Conservation (phyloP, 2,888 invertebrate genomes). For the Dioctria rufipes region DNA sequence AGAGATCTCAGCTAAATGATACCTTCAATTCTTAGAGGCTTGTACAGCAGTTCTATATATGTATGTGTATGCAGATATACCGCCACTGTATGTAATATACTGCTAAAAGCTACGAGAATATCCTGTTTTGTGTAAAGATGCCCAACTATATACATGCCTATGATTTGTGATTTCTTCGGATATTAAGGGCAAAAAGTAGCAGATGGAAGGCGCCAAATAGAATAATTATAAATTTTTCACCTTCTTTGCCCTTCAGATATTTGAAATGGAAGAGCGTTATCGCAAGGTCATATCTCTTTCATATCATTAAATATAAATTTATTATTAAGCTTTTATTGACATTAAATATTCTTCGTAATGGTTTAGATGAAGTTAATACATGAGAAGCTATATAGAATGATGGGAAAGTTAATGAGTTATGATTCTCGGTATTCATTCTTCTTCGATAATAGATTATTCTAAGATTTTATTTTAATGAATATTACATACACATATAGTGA, state of each 20-base stretch:
- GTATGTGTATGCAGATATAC: not conserved
- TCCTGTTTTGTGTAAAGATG: conserved; percentile 15
- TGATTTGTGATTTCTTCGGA: conserved; percentile 43
- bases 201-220: conserved; percentile 52
- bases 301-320: conserved; percentile 38
- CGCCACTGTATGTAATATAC: conserved; percentile 6
- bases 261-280: conserved; percentile 35
- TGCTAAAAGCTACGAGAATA: conserved; percentile 23
- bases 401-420: not conserved
- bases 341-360: conserved; percentile 1
- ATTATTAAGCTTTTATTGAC: conserved; percentile 40
- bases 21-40: not conserved
- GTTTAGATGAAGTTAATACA: too few species aligned
- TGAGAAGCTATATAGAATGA: conserved; percentile 12
- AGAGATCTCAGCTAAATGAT: conserved; percentile 27
- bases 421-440: too few species aligned
- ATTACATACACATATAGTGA: too few species aligned
- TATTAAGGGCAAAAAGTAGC: conserved; percentile 46
- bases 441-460: too few species aligned
- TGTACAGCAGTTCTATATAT: not conserved
- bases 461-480: too few species aligned
- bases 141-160: not conserved
- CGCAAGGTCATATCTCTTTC: conserved; percentile 39
- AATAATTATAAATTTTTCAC: conserved; percentile 42
- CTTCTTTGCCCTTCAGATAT: conserved; percentile 44